phyloP scores from a whole-genome alignment of 2,888 invertebrate species.

The Troglohyphantes excavatus region DNA sequence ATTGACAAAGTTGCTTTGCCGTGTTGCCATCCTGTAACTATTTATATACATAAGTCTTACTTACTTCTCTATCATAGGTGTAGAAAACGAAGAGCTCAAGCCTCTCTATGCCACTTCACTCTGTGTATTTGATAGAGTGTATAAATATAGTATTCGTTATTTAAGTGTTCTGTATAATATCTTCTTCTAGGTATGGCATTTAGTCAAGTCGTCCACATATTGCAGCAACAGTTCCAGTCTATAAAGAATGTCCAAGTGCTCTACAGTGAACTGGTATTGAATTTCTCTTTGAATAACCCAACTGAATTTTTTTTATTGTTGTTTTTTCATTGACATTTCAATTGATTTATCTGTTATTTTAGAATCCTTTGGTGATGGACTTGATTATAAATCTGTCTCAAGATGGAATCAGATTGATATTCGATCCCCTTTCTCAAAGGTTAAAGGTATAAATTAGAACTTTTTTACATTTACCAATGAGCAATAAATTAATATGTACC shows the following conservation, averaged over 20 bases:
- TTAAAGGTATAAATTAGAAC: constrained; percentile 86
- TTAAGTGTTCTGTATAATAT: too few species aligned
- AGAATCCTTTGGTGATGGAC: constrained; percentile 97
- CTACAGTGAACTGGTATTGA: constrained; percentile 93
- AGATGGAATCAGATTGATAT: constrained; percentile 97
- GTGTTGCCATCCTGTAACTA: too few species aligned
- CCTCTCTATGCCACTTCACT: too few species aligned
- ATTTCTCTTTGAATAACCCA: neutral
- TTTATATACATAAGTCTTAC: too few species aligned
- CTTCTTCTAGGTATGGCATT: constrained; percentile 94
- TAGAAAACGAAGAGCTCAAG: neutral
- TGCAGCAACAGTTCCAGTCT: constrained; percentile 96
- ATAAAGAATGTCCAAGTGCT: constrained; percentile 98
- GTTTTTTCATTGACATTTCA: neutral
- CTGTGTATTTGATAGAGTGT: too few species aligned
- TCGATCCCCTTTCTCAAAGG: constrained; percentile 96
- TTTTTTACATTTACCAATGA: too few species aligned
- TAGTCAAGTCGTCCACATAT: constrained; percentile 97
- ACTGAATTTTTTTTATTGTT: too few species aligned
- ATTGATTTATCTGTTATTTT: constrained; percentile 81
- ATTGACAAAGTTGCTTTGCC: too few species aligned
- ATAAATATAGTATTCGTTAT: too few species aligned
- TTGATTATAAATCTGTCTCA: constrained; percentile 97
- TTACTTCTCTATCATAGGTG: too few species aligned
- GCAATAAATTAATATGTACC: too few species aligned